Base-by-base conservation (phyloP, 2,888 invertebrate species). In the Unio delphinus region DNA sequence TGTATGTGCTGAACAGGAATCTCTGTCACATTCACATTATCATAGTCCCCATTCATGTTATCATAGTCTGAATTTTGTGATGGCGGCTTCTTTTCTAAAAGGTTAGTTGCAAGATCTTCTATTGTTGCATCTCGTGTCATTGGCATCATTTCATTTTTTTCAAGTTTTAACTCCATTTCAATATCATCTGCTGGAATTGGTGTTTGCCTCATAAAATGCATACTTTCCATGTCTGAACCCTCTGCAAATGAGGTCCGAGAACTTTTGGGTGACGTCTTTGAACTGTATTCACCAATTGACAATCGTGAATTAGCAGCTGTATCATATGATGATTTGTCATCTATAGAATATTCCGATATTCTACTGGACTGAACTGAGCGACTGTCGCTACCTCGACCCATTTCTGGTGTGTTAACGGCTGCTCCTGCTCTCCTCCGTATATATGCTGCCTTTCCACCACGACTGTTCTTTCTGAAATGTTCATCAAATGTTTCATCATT, bases 231-330 rank as follows among this genome's bases (percentile, higher is more conserved):
- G 58, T 87, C 87, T 8, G 86, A 86, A n/a, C 75, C 78, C 55
- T 85, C 87, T 45, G 84, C 83, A 72, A 85, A 86, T 3, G 89
- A 89, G 17, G 88, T 89, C 45, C 86, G 79, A 45, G 88, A 88
- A 75, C 87, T 87, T 64, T 85, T 86, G 20, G 81, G 81, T 3
- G 88, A 88, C 4, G 80, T 78, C 65, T 81, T 80, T 26, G 80
- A 78, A 68, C 83, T 83, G 70, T 78, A 79, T 64, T 86, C 86
- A 7, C 80, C 84, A 23, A 87, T 71, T 8, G 86, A 86, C 20
- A 86, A 70, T 23, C 86, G 70, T 6, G 87, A 86, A 64, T 85
- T 86, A 18, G 85, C 84, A 57, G 85, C 85, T n/a, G 86, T 86
- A 78, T 86, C 87, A 70, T 86, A 86, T n/a, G 86, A 83, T 26